Percentiles rank a stretch among this genome's conserved stretches.
phyloP scores from a whole-genome alignment of 1,140 invertebrate genomes.

The Ceratosolen fusciceps region DNA sequence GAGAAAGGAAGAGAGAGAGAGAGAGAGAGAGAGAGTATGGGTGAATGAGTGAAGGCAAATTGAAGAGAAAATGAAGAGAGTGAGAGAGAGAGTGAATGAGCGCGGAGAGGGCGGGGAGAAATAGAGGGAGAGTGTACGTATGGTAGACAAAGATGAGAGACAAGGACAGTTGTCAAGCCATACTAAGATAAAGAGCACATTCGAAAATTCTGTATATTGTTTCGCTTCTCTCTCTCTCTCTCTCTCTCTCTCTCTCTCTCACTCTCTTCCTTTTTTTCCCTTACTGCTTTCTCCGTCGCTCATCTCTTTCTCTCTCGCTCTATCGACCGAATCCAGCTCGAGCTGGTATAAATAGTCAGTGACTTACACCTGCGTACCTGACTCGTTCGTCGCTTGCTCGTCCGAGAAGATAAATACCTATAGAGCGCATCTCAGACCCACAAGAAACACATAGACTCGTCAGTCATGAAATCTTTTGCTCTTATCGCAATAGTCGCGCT shows the following conservation, averaged over 20 bases:
- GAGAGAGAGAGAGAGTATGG: background rate
- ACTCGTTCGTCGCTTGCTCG: conserved; percentile 41
- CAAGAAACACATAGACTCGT: background rate
- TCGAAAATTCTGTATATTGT: conserved; percentile 36
- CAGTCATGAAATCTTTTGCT: conserved; percentile 23
- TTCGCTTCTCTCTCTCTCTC: conserved; percentile 5
- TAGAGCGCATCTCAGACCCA: background rate
- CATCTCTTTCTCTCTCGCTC: conserved; percentile 20
- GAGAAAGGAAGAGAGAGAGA: too few relatives aligned
- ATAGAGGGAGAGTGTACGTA: background rate
- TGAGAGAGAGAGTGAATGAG: background rate
- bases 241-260: conserved; percentile 17
- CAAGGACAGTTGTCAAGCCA: background rate
- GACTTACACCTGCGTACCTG: conserved; percentile 36
- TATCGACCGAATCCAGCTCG: conserved; percentile 23
- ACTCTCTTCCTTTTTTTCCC: background rate
- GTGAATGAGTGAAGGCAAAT: too few relatives aligned
- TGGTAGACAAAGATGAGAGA: background rate
- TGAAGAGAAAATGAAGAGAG: too few relatives aligned
- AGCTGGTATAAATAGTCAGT: conserved; percentile 48
- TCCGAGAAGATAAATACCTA: conserved; percentile 37
- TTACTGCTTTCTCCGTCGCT: background rate
- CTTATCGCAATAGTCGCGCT: conserved; percentile 50
- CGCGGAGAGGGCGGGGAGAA: background rate
- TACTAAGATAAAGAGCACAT: conserved; percentile 32